phyloP scores from a whole-genome alignment of 2,113 vertebrate genomes.

The Gasterosteus aculeatus region DNA sequence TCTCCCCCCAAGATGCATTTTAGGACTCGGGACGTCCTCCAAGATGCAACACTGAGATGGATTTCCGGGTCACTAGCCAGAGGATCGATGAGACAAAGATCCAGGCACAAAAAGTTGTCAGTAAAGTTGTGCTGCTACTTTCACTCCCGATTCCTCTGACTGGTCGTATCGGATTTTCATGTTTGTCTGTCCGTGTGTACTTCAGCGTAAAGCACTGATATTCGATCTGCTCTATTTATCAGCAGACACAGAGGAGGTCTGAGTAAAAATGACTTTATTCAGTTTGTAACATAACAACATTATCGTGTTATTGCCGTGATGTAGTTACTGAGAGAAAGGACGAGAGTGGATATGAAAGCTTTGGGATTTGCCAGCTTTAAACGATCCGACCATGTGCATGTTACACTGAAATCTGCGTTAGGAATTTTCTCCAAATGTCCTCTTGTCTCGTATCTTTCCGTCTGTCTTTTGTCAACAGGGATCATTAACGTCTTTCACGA shows the following conservation, averaged over 20 bases:
- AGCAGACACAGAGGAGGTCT: slow-evolving; percentile 47
- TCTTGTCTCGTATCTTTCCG: slow-evolving; percentile 54
- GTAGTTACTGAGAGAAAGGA: slow-evolving; percentile 36
- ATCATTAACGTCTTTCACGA: slow-evolving; percentile 48
- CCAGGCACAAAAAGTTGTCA: not conserved
- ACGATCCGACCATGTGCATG: slow-evolving; percentile 33
- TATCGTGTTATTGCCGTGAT: slow-evolving; percentile 55
- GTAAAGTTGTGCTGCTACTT: not conserved
- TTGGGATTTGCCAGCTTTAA: slow-evolving; percentile 24
- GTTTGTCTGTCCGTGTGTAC: slow-evolving; percentile 20
- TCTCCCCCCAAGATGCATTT: too few relatives aligned
- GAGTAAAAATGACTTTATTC: slow-evolving; percentile 55
- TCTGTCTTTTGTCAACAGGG: slow-evolving; percentile 45
- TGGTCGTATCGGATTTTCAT: slow-evolving; percentile 28
- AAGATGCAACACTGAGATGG: too few relatives aligned
- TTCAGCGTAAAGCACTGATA: slow-evolving; percentile 37
- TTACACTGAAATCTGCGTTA: slow-evolving; percentile 37
- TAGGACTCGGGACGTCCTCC: too few relatives aligned
- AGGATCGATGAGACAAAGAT: not conserved
- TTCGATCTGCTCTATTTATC: slow-evolving; percentile 39
- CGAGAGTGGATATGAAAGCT: slow-evolving; percentile 41
- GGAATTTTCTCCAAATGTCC: slow-evolving; percentile 45
- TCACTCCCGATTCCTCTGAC: slow-evolving; percentile 25
- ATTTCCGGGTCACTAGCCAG: not conserved
- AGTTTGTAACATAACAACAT: slow-evolving; percentile 47